phyloP scores from a whole-genome alignment of 2,888 invertebrate species.

The Aspidiotus destructor region DNA sequence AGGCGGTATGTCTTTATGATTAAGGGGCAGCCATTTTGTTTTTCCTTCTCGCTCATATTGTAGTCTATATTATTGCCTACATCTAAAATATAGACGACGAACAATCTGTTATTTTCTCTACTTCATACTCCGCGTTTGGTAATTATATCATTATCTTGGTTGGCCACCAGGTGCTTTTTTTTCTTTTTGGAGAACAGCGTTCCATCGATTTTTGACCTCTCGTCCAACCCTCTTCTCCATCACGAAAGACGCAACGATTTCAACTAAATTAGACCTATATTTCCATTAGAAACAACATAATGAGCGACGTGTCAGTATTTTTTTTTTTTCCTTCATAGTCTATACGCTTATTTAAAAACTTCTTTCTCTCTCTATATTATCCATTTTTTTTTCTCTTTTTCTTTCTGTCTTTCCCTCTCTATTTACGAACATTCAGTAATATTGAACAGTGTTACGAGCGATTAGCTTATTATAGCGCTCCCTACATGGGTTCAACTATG shows the following conservation, averaged over 20 bases:
- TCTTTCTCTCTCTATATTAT: neutral
- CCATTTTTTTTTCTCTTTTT: too few relatives aligned
- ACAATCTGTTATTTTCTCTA: slow-evolving; percentile 12
- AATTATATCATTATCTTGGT: slow-evolving; percentile 30
- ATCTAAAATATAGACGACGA: too few relatives aligned
- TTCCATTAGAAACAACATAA: slow-evolving; percentile 17
- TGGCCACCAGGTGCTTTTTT: slow-evolving; percentile 29
- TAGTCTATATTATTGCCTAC: neutral
- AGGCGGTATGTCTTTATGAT: slow-evolving; percentile 30
- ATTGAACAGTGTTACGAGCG: too few relatives aligned
- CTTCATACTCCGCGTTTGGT: slow-evolving; percentile 14
- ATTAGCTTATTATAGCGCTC: too few relatives aligned
- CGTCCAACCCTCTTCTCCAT: neutral
- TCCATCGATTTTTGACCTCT: slow-evolving; percentile 11
- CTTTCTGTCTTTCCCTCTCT: too few relatives aligned
- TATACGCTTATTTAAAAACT: neutral
- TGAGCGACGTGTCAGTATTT: slow-evolving; percentile 9
- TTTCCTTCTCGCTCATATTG: slow-evolving; percentile 11
- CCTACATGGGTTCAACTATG: too few relatives aligned
- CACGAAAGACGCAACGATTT: neutral
- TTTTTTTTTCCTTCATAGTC: neutral
- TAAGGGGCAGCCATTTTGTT: slow-evolving; percentile 31
- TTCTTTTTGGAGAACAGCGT: slow-evolving; percentile 11
- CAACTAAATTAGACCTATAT: slow-evolving; percentile 25
- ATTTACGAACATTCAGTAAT: too few relatives aligned